phyloP scores from a whole-genome alignment of 2,797 vertebrate species.

The Hydrolagus colliei region DNA sequence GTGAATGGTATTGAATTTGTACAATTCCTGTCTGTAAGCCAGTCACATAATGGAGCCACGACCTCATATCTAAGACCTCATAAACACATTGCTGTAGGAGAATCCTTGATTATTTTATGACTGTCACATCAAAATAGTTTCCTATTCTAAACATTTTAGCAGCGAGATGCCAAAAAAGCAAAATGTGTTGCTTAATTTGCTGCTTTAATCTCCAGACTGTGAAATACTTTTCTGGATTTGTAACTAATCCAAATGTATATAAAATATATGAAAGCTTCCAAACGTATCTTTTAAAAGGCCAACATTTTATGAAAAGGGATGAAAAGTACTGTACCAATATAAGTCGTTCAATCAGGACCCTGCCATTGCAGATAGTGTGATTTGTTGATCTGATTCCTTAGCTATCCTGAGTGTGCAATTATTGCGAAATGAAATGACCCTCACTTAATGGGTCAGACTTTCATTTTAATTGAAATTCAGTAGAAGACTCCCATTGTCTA shows the following conservation, averaged over 20 bases:
- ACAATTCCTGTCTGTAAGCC: not conserved
- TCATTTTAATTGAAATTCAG: not conserved
- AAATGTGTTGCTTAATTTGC: not conserved
- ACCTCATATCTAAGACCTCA: not conserved
- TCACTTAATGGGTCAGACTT: not conserved
- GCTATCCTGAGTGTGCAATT: not conserved
- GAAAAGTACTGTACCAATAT: no score
- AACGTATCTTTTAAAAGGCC: not conserved
- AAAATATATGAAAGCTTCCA: not conserved
- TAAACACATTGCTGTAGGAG: not conserved
- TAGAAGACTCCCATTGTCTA: no score
- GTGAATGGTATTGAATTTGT: not conserved
- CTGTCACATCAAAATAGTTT: constrained; percentile 11
- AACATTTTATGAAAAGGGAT: not conserved
- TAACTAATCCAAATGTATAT: not conserved
- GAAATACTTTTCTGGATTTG: not conserved
- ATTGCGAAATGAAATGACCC: not conserved
- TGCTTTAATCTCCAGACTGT: constrained; percentile 8
- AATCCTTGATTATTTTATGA: constrained; percentile 5
- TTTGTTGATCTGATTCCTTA: no score
- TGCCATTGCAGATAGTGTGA: no score
- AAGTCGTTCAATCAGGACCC: no score
- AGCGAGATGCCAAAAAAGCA: not conserved
- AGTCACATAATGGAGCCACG: not conserved
- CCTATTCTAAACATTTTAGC: not conserved